Conservation (phyloP, 2,888 invertebrate genomes). For the Saturnia japonica region DNA sequence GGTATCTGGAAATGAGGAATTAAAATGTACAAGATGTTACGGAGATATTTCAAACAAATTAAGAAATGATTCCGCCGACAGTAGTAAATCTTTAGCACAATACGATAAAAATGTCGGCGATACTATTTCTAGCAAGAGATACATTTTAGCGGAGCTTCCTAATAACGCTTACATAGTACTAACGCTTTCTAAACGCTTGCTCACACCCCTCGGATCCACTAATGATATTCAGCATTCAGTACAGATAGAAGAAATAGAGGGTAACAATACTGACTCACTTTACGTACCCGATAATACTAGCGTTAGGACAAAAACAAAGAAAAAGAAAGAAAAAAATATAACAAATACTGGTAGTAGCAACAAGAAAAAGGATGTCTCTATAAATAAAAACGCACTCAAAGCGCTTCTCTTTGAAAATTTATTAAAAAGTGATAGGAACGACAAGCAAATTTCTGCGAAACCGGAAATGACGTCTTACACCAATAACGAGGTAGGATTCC, state of each 20-base stretch:
- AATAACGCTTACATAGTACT: slow-evolving; percentile 64
- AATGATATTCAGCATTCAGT: slow-evolving; percentile 32
- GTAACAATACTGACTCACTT: slow-evolving; percentile 36
- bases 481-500: slow-evolving; percentile 61
- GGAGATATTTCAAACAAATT: slow-evolving; percentile 3
- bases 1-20: not conserved
- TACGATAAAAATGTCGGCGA: slow-evolving; percentile 23
- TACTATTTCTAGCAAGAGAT: slow-evolving; percentile 27
- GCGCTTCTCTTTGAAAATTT: slow-evolving; percentile 61
- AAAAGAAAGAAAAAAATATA: slow-evolving; percentile 45
- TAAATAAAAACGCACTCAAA: slow-evolving; percentile 60
- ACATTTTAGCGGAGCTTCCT: slow-evolving; percentile 50
- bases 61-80: slow-evolving; percentile 2
- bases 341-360: slow-evolving; percentile 37
- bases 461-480: slow-evolving; percentile 41
- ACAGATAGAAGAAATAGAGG: slow-evolving; percentile 39
- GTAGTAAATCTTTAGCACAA: slow-evolving; percentile 13
- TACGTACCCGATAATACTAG: slow-evolving; percentile 32
- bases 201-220: slow-evolving; percentile 35
- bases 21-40: not conserved
- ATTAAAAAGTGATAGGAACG: slow-evolving; percentile 52
- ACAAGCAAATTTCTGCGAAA: slow-evolving; percentile 40
- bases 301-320: slow-evolving; percentile 35
- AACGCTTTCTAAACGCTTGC: slow-evolving; percentile 60
- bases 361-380: slow-evolving; percentile 42